Conservation (phyloP, 1,140 invertebrate genomes). For the Aphelinus certus region DNA sequence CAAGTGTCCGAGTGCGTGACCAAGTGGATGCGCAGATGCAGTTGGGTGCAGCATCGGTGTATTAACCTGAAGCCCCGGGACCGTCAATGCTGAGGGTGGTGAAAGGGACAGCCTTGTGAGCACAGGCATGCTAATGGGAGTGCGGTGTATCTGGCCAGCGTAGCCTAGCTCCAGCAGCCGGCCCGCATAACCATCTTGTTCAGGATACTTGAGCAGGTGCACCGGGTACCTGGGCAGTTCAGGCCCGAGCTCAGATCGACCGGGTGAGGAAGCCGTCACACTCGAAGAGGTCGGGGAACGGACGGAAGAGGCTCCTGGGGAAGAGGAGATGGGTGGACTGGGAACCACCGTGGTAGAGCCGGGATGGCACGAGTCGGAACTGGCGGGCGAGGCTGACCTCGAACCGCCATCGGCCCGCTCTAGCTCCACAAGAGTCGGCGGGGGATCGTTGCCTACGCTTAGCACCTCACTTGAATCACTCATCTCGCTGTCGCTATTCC, state of each 20-base stretch:
- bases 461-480: slow-evolving; percentile 64
- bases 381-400: slow-evolving; percentile 57
- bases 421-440: slow-evolving; percentile 54
- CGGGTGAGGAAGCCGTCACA: slow-evolving; percentile 57
- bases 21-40: slow-evolving; percentile 44
- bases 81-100: slow-evolving; percentile 58
- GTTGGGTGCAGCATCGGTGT: slow-evolving; percentile 54
- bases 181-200: neutral
- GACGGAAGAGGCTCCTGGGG: slow-evolving; percentile 56
- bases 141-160: slow-evolving; percentile 55
- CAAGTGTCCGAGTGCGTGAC: slow-evolving; percentile 42
- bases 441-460: slow-evolving; percentile 70
- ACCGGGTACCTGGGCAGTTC: slow-evolving; percentile 53
- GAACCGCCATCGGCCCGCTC: slow-evolving; percentile 44
- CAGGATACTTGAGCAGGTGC: slow-evolving; percentile 1
- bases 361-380: slow-evolving; percentile 51
- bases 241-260: slow-evolving; percentile 52
- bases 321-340: slow-evolving; percentile 43
- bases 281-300: slow-evolving; percentile 58
- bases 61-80: slow-evolving; percentile 50
- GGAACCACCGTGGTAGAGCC: slow-evolving; percentile 40
- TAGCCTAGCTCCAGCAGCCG: slow-evolving; percentile 53
- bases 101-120: slow-evolving; percentile 60
- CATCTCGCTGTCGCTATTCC: slow-evolving; percentile 58
- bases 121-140: slow-evolving; percentile 56